phyloP scores from a whole-genome alignment of 2,888 invertebrate species.

The Prosopocoilus inquinatus region DNA sequence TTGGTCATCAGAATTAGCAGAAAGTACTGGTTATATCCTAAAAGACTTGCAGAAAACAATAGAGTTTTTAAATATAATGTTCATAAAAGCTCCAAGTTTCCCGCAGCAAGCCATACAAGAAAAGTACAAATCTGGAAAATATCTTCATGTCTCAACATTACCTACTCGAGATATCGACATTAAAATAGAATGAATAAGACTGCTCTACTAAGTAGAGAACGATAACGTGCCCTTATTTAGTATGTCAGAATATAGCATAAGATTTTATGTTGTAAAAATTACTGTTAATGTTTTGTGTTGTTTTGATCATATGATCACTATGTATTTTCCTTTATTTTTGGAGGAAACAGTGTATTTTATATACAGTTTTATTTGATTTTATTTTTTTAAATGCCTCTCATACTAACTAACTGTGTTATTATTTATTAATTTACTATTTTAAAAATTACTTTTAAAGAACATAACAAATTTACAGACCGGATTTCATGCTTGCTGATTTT shows the following conservation, averaged over 20 bases:
- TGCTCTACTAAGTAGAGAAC: neutral
- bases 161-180: constrained; percentile 13
- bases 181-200: constrained; percentile 11
- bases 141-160: constrained; percentile 39
- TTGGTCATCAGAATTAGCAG: constrained; percentile 67
- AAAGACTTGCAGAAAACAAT: constrained; percentile 67
- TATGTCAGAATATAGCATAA: neutral
- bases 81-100: constrained; percentile 63
- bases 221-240: neutral
- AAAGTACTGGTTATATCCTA: constrained; percentile 67
- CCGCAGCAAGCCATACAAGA: constrained; percentile 85
- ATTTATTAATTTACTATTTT: too few relatives aligned
- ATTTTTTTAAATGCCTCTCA: too few relatives aligned
- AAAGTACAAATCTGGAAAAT: constrained; percentile 81
- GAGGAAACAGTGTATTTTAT: neutral
- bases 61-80: constrained; percentile 66
- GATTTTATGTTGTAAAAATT: neutral
- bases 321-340: neutral
- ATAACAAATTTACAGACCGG: too few relatives aligned
- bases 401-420: too few relatives aligned
- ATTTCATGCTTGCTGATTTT: neutral
- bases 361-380: neutral
- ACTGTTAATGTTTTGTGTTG: neutral
- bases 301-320: neutral
- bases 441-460: too few relatives aligned